A percentile compares a stretch with the other conserved stretches of the same genome.
These are phyloP conservation scores for Ictidomys tridecemlineatus DNA, from an alignment of 2,113 vertebrate species.

Conservation along the genomic window DNA sequence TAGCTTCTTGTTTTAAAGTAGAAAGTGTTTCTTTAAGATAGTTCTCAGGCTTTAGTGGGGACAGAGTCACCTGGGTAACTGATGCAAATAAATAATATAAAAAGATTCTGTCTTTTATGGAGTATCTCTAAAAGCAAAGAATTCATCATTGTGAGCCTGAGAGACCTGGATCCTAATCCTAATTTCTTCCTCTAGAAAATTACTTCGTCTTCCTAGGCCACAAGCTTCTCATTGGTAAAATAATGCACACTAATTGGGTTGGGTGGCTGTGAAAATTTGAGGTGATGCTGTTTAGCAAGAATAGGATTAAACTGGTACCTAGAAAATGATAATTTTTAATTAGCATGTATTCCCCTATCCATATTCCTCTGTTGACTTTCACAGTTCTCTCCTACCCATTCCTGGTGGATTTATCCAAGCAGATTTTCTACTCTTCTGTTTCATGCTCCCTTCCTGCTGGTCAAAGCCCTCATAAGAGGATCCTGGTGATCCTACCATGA, in stretches of 20 bases:
- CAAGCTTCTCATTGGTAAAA: slow-evolving; percentile 47
- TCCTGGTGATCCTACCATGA: not conserved
- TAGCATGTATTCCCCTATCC: not conserved
- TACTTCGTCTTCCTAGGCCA: not conserved
- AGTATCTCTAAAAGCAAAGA: slow-evolving; percentile 18
- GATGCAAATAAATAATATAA: slow-evolving; percentile 25
- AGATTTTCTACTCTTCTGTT: not conserved
- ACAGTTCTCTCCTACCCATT: not conserved
- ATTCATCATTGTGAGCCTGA: slow-evolving; percentile 15
- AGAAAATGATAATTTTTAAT: slow-evolving; percentile 33
- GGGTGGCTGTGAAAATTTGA: slow-evolving; percentile 27
- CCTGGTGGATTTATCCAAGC: slow-evolving; percentile 19
- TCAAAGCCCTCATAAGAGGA: not conserved
- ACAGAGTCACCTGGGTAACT: slow-evolving; percentile 12
- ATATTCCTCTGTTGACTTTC: slow-evolving; percentile 35
- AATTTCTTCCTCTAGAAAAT: slow-evolving; percentile 21
- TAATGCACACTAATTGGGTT: not conserved
- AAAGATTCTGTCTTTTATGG: not conserved
- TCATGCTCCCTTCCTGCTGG: not conserved
- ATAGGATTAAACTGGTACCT: not conserved
- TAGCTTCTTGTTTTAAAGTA: not conserved
- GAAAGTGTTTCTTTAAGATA: not conserved
- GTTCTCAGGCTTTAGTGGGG: slow-evolving; percentile 5
- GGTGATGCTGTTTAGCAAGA: not conserved
- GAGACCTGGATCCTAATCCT: slow-evolving; percentile 35